These are phyloP conservation scores for Xyrichtys novacula DNA, from an alignment of 2,797 vertebrate species.

Conservation along the genomic window DNA sequence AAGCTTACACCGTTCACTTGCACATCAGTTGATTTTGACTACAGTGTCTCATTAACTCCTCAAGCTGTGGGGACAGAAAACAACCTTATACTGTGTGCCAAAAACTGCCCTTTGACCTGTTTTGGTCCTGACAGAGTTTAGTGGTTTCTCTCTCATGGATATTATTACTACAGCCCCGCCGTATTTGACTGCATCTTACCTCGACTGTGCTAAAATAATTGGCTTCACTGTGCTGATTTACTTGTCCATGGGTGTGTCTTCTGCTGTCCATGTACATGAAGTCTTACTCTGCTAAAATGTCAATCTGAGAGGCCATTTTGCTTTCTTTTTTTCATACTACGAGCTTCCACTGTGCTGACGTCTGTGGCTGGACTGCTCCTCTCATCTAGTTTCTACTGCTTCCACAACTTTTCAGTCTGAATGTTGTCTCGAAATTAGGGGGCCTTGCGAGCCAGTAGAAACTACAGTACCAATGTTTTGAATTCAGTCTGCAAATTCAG, in stretches of 20 bases:
- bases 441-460: slow-evolving; percentile 28
- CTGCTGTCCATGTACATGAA: slow-evolving; percentile 46
- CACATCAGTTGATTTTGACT: slow-evolving; percentile 55
- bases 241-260: slow-evolving; percentile 56
- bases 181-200: slow-evolving; percentile 92
- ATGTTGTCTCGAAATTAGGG: slow-evolving; percentile 46
- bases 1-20: slow-evolving; percentile 51
- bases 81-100: slow-evolving; percentile 78
- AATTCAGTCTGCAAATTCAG: slow-evolving; percentile 11
- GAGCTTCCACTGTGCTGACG: slow-evolving; percentile 65
- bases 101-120: slow-evolving; percentile 68
- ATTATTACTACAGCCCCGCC: slow-evolving; percentile 82
- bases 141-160: slow-evolving; percentile 60
- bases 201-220: slow-evolving; percentile 91
- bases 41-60: slow-evolving; percentile 37
- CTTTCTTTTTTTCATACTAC: slow-evolving; percentile 9
- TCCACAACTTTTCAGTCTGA: slow-evolving; percentile 63
- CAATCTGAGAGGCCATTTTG: slow-evolving; percentile 45
- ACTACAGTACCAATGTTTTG: slow-evolving; percentile 35
- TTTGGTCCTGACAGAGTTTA: slow-evolving; percentile 68
- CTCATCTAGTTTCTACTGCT: slow-evolving; percentile 54
- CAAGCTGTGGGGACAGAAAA: slow-evolving; percentile 55
- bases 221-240: slow-evolving; percentile 88
- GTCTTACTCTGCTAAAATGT: slow-evolving; percentile 62
- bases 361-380: slow-evolving; percentile 41